Evolutionary conservation across 2,797 vertebrate species (phyloP), one percentile per base, ranked within the genome.

Genomic region (Coregonus sp.): DNA sequence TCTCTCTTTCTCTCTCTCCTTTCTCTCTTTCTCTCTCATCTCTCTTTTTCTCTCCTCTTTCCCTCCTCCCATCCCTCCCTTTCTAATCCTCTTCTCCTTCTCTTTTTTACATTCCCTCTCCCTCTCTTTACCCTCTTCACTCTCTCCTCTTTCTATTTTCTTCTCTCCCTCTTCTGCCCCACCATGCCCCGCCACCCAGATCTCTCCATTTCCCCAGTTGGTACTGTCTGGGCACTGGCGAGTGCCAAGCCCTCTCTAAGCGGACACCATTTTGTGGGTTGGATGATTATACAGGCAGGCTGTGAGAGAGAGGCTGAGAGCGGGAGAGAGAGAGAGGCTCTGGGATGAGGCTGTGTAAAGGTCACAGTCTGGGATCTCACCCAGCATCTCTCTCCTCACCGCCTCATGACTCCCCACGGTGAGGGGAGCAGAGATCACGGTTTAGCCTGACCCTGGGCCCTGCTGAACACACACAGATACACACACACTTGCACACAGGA

Each of bases 281-380:
- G 6, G 61, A 67, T 14, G 61, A 33, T 70, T 61, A 75, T 33
- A 78, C 12, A 50, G 25, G 68, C 51, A 80, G 51, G 25, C 4
- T 47, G 59, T 33, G 25, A 54, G 25, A 14, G 59, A 50, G 35
- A n/a, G 37, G 75, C 9, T 75, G 25, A 56, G 16, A 35, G 15
- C 4, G 18, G 33, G 79, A 78, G 72, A 82, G 74, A 69, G 71
- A 85, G 68, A 81, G 78, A 82, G 78, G 74, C 81, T 73, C 79
- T 82, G 77, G 85, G 40, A 47, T 47, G 85, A 85, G 84, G 85
- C 79, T 85, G 82, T 84, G 77, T 77, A 86, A 78, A 80, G 78
- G 85, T 90, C 85, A 85, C 75, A 80, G 82, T 86, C 84, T 86
- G 80, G 85, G 81, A 80, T 89, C 75, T 82, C 16, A 66, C 76